Evolutionary conservation across 2,888 invertebrate genomes (phyloP), one percentile per base, ranked within the genome.

Genomic region (Harpalus rufipes): DNA sequence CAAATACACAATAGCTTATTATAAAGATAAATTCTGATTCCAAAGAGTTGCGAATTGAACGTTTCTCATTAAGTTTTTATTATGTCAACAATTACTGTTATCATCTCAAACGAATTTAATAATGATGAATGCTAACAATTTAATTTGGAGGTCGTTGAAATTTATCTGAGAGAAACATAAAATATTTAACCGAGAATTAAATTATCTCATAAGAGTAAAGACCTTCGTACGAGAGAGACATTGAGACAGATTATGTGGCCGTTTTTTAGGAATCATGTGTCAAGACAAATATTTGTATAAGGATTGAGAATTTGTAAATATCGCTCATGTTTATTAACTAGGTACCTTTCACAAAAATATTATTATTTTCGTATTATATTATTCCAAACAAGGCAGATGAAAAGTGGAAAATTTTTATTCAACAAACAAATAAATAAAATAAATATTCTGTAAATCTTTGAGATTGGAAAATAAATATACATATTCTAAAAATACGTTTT

Each of bases 181-280:
- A 59, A 59, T 59, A 59, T 59, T 59, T 59, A 59, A 59, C 16
- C 16, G 16, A 59, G 59, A 59, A 59, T 59, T 12, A 59, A 59
- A n/a, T 59, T 59, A 59, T 59, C 59, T 59, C 59, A 59, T 16
- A 16, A 18, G 14, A 16, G 14, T 59, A 59, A 59, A 59, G 59
- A 59, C 59, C 59, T 59, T 59, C 59, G 14, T 12, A 59, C 1
- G 7, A 8, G 10, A 8, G 14, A 58, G 58, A 58, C 59, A 16
- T 14, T 16, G 18, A 59, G 10, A 56, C 59, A 59, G 59, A 59
- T 59, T 59, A 59, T 16, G 16, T 16, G 14, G 7, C 14, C 14
- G 7, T 59, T 59, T 59, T 59, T 59, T 16, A 59, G 16, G 59
- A 12, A 59, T 59, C 7, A 12, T 59, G 59, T 59, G 59, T 59